Evolutionary conservation across 2,797 vertebrate species (phyloP), one percentile per base, ranked within the genome.

Genomic region (Coracias cyanogaster): DNA sequence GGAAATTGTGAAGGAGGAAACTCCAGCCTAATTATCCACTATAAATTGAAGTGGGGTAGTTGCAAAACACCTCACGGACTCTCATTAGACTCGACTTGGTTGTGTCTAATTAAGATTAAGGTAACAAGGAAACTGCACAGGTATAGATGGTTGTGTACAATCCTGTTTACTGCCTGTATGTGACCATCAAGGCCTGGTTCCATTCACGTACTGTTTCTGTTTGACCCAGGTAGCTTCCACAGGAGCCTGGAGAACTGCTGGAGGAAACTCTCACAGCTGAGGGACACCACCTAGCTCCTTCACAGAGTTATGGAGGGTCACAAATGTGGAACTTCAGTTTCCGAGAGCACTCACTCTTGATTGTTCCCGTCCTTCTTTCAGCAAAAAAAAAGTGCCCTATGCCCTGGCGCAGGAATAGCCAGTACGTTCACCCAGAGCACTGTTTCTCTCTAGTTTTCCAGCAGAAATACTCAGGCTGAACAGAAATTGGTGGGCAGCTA

Each of bases 11-110:
- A 92, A 52, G 21, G 20, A 26, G 24, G 81, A 78, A 71, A 72
- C 10, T 35, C 45, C 33, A 77, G 14, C 15, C 20, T 67, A 70
- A 43, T 76, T 72, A 52, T 21, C 28, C 14, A 12, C 20, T 49
- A 8, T 3, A 80, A 61, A 35, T 26, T 52, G 45, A 78, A 90
- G 22, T 2, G 14, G 64, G 49, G 8, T 20, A 45, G n/a, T 60
- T n/a, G n/a, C 22, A 29, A 52, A 90, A 64, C 0, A 0, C 16
- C 16, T 52, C 25, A 49, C 1, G 1, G 16, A 5, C 17, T 71
- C 17, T 33, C 14, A 60, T 73, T 77, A 64, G 22, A 28, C 24
- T 55, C 22, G 66, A 28, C 6, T 41, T 8, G 3, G 26, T 41
- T 15, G 19, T 17, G 33, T 39, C 12, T 17, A 79, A 54, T 46